phyloP scores from a whole-genome alignment of 1,140 invertebrate species.

The Conus betulinus region DNA sequence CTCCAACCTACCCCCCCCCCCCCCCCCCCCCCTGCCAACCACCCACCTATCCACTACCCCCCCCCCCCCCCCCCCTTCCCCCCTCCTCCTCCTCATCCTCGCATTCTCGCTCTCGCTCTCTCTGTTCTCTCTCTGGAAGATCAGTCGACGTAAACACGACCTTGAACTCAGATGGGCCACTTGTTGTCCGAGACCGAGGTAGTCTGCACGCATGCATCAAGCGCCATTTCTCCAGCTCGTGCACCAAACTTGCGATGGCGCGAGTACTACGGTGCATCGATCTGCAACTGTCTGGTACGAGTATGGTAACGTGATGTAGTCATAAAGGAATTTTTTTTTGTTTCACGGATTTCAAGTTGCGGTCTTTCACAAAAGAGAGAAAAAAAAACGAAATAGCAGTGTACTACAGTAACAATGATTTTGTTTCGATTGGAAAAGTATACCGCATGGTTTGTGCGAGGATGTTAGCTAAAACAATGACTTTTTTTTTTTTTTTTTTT shows the following conservation, averaged over 20 bases:
- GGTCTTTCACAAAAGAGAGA: too few relatives aligned
- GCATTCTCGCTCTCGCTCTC: background rate
- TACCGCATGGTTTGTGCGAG: too few relatives aligned
- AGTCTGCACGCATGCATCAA: background rate
- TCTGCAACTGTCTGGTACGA: background rate
- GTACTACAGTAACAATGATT: too few relatives aligned
- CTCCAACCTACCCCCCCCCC: too few relatives aligned
- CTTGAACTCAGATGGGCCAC: conserved; percentile 16
- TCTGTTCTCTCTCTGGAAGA: background rate
- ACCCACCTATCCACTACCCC: background rate
- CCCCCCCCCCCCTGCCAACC: too few relatives aligned
- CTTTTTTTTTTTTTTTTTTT: too few relatives aligned
- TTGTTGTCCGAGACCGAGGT: background rate
- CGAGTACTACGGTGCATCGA: conserved; percentile 9
- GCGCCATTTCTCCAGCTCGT: conserved; percentile 14
- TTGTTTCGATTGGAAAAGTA: too few relatives aligned
- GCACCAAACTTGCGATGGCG: conserved; percentile 1
- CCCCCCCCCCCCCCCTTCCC: background rate
- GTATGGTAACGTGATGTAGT: background rate
- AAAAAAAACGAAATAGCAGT: too few relatives aligned
- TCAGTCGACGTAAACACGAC: conserved; percentile 16
- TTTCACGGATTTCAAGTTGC: too few relatives aligned
- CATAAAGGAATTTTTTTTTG: background rate
- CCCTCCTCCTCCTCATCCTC: background rate
- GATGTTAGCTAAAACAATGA: too few relatives aligned